These are phyloP conservation scores for Galago senegalensis DNA, from an alignment of 2,797 vertebrate genomes.

Conservation along the genomic window DNA sequence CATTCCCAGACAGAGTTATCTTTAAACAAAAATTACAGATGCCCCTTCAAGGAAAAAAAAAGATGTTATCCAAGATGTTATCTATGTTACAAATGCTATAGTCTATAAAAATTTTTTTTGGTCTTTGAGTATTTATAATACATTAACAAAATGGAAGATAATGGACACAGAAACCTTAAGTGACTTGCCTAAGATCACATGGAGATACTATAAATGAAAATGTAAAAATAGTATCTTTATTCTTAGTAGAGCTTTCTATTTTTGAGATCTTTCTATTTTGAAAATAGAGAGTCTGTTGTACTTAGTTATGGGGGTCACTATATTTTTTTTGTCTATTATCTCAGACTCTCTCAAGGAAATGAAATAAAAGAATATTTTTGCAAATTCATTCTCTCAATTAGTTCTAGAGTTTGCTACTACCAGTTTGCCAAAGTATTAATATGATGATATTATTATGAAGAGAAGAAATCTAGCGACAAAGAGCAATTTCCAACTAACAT, in stretches of 20 bases:
- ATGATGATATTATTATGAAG: background rate
- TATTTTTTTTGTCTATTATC: conserved; percentile 2
- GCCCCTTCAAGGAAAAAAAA: background rate
- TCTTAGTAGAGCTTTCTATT: conserved; percentile 20
- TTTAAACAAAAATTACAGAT: conserved; percentile 56
- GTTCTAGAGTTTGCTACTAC: conserved; percentile 1
- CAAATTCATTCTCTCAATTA: background rate
- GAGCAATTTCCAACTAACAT: background rate
- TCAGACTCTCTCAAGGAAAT: background rate
- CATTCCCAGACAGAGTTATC: background rate
- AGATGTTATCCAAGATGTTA: background rate
- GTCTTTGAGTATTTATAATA: conserved; percentile 29
- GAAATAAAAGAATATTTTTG: background rate
- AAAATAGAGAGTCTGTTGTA: conserved; percentile 31
- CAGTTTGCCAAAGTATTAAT: background rate
- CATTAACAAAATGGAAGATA: conserved; percentile 17
- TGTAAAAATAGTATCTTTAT: conserved; percentile 5
- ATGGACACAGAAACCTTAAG: background rate
- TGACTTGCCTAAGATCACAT: background rate
- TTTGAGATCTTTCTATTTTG: conserved; percentile 36
- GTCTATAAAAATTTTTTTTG: conserved; percentile 15
- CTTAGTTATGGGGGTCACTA: background rate
- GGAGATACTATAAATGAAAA: background rate
- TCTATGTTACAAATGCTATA: conserved; percentile 31
- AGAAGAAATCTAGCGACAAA: background rate